phyloP scores from a whole-genome alignment of 2,797 vertebrate species.

The Mareca penelope region DNA sequence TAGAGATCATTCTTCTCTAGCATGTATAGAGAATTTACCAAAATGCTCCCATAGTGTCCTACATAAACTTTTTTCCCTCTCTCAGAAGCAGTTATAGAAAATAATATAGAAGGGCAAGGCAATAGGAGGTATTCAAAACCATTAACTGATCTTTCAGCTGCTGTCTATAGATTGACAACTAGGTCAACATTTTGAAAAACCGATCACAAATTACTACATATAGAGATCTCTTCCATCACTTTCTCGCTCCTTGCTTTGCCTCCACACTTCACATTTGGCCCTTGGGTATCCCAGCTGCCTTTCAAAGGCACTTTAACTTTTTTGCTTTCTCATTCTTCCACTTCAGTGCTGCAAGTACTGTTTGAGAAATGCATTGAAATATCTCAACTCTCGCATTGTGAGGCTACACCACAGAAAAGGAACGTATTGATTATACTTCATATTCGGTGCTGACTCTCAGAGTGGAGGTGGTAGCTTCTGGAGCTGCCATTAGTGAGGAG shows the following conservation, averaged over 20 bases:
- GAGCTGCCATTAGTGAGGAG: conserved; percentile 56
- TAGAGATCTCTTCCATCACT: neutral
- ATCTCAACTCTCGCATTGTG: conserved; percentile 10
- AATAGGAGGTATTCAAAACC: conserved; percentile 17
- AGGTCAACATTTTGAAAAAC: conserved; percentile 35
- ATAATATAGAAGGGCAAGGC: conserved; percentile 37
- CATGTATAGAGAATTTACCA: conserved; percentile 57
- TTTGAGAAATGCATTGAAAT: conserved; percentile 38
- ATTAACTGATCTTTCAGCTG: conserved; percentile 17
- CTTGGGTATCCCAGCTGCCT: neutral
- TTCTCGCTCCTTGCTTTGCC: neutral
- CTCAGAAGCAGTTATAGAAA: neutral
- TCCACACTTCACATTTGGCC: conserved; percentile 1
- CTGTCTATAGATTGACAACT: conserved; percentile 22
- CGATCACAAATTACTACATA: conserved; percentile 25
- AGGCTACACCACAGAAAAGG: conserved; percentile 21
- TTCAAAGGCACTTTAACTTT: conserved; percentile 30
- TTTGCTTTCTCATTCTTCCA: conserved; percentile 18
- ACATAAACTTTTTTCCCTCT: conserved; percentile 62
- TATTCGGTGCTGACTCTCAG: conserved; percentile 18
- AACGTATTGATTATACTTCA: conserved; percentile 68
- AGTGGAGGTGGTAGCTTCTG: conserved; percentile 63
- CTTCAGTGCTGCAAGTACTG: conserved; percentile 32
- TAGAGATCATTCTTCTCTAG: conserved; percentile 61
- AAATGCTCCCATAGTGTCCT: neutral